Conservation (phyloP, 2,888 invertebrate genomes). For the Corbicula japonica region DNA sequence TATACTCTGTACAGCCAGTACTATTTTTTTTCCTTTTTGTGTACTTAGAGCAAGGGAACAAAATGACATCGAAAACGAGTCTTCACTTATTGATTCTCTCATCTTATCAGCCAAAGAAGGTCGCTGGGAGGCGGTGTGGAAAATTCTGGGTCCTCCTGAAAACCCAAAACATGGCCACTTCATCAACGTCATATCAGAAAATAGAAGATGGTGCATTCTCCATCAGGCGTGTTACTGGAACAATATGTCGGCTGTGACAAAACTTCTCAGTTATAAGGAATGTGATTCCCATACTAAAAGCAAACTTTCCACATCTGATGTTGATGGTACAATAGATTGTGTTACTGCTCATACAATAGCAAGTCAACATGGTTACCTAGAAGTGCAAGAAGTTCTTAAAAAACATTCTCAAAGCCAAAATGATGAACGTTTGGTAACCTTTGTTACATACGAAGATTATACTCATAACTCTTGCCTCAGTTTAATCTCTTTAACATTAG, state of each 20-base stretch:
- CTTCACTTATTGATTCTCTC: constrained; percentile 26
- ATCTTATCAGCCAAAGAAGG: constrained; percentile 52
- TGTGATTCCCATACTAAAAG: constrained; percentile 50
- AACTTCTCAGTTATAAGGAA: constrained; percentile 29
- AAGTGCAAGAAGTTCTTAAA: no score
- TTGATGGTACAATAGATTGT: constrained; percentile 31
- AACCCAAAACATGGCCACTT: constrained; percentile 48
- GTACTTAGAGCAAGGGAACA: no score
- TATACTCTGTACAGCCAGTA: no score
- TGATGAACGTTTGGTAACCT: constrained; percentile 25
- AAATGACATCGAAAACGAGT: constrained; percentile 12
- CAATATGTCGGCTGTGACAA: constrained; percentile 28
- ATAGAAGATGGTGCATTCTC: constrained; percentile 56
- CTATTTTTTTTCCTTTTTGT: no score
- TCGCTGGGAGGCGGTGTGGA: constrained; percentile 49
- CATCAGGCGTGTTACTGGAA: constrained; percentile 63
- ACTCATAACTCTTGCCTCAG: constrained; percentile 37
- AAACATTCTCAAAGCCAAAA: no score
- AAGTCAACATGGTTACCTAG: no score
- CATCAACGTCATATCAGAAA: constrained; percentile 60
- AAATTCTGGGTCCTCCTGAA: constrained; percentile 50
- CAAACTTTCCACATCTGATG: constrained; percentile 52
- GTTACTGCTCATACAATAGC: constrained; percentile 52
- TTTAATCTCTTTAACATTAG: constrained; percentile 46
- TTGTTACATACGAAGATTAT: constrained; percentile 16